Evolutionary conservation across 1,140 invertebrate species (phyloP), one percentile per base, ranked within the genome.

Genomic region (Centruroides sculpturatus): DNA sequence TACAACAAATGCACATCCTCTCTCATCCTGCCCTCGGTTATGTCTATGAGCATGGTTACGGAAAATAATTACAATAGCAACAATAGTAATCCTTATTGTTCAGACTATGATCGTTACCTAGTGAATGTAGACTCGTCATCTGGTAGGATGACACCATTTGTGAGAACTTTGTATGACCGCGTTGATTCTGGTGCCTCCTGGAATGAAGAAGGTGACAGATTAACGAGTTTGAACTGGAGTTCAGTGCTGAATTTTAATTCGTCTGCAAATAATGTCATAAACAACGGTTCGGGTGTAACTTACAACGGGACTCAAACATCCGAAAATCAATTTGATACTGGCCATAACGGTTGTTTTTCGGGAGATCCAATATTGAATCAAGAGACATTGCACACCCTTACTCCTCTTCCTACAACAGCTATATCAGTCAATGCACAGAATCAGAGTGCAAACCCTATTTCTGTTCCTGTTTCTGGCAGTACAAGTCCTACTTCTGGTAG

Each of bases 191-290:
- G 66, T 67, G 68, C 68, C 64, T 66, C 67, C 56, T 67, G 66
- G 67, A 63, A 78, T 11, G 85, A 87, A 72, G 85, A 85, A 1
- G 82, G 85, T 56, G 83, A 86, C 72, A 84, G 59, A 54, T 57
- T 66, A 36, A 62, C 64, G 46, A 63, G 84, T 67, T 90, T 92
- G 71, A 89, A 91, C 74, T 92, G 89, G 89, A 86, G 89, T 68
- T 90, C 87, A 46, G 89, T 92, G 65, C 79, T 92, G 49, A 89
- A 85, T 68, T 78, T 92, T 12, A 90, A 73, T 85, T 86, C 23
- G 76, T 87, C 64, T 87, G 88, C 72, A 86, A 87, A 75, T 84
- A 84, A 70, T 71, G 8, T 41, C 8, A 8, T 41, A 41, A 41
- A 41, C 41, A 41, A 41, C 8, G 41, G 41, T 41, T 41, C 8